Evolutionary conservation across 2,888 invertebrate species (phyloP), one percentile per base, ranked within the genome.

Genomic region (Flexamia atlantica): DNA sequence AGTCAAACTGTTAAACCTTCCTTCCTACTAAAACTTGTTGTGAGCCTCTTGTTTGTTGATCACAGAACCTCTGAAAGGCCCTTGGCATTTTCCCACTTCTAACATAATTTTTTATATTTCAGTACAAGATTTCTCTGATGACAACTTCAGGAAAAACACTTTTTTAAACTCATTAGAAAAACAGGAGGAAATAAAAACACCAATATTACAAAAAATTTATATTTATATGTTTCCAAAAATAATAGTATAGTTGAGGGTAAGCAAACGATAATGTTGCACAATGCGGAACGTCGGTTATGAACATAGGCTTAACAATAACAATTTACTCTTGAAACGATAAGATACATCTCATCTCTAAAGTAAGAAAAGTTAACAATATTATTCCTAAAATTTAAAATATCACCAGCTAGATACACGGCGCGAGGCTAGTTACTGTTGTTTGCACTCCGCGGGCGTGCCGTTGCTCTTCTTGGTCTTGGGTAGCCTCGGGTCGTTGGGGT

Each of bases 401-500:
- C 76, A 76, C 76, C 50, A 50, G 76, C 76, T 76, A 76, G 23
- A 28, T n/a, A 42, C 7, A 12, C 25, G 25, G 25, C 23, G 4
- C 7, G 9, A 2, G 4, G 3, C 2, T 10, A 4, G 68, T 76
- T 83, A 85, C 83, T 85, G 85, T 40, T 85, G 85, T 28, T 85
- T 83, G 64, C 85, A 85, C 14, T 85, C 85, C 0, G 81, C 70
- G 1, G 64, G 25, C n/a, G 40, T 68, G 4, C 81, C 81, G 25
- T 53, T 53, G 46, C 28, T 81, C 53, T 76, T 76, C 32, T 76
- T 76, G 10, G 53, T 76, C 32, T 76, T 76, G 10, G 76, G 76
- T 50, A 60, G 12, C 14, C 82, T 68, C 4, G 82, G 50, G 46
- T 70, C 40, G 30, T 70, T 88, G 7, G 89, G 89, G 7, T 89